Evolutionary conservation across 2,888 invertebrate genomes (phyloP), one percentile per base, ranked within the genome.

Genomic region (Aspidiotus destructor): DNA sequence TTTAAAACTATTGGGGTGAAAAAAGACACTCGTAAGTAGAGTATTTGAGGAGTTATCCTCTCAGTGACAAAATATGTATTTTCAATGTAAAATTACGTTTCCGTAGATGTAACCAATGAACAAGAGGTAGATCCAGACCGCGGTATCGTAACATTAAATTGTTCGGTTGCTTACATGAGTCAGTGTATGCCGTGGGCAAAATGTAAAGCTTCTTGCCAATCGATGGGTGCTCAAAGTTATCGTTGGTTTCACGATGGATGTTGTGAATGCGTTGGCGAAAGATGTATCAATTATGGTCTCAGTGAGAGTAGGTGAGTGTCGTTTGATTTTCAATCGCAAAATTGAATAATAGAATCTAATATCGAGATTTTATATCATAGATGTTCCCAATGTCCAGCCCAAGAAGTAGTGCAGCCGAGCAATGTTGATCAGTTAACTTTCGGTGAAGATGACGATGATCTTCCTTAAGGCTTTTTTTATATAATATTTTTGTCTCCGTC

Each of bases 231-330:
- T 0, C 84, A 86, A 62, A 87, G 86, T 75, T 92, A 82, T 80
- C 85, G 94, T 74, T 94, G 94, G 93, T 94, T 94, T 79, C 92
- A 93, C 77, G 90, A 93, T 75, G 94, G 93, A 1, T 95, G 95
- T 76, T 95, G 95, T 77, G 90, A 95, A 78, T 95, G 95, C 76
- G 85, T 94, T 62, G 93, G 94, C 1, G 85, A 86, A 72, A 87
- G 86, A 60, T 95, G 94, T 76, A 83, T 92, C 72, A 90, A 90
- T 76, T 94, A 92, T 77, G 95, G 94, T 1, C 87, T 92, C 71
- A 89, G 89, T 75, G 89, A 92, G 76, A 89, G 89, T 80, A 85
- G 88, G 83, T 88, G 73, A 71, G 15, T 54, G 15, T 54, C 10
- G 15, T 54, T 13, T 54, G 55, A 54, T 16, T 54, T n/a, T n/a